Evolutionary conservation across 2,797 vertebrate genomes (phyloP).

Genomic region (Toxotes lorentzi): DNA sequence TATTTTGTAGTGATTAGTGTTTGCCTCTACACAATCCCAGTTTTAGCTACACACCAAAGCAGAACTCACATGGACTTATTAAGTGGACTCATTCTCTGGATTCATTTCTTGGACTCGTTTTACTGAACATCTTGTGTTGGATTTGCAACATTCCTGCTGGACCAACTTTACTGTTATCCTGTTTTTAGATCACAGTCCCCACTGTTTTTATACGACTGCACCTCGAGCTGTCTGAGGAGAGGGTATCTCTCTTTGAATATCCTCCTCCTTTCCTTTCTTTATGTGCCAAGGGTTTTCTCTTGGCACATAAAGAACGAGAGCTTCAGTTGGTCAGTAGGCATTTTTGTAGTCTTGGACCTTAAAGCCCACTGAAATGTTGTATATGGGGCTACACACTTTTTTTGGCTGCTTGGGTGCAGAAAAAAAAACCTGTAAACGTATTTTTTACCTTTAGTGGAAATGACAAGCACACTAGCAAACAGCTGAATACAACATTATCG

Average conservation of each 20-base stretch:
- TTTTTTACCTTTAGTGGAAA: neutral
- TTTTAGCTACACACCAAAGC: neutral
- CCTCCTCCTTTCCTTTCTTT: neutral
- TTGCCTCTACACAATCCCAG: neutral
- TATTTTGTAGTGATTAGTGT: constrained; percentile 13
- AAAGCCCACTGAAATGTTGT: neutral
- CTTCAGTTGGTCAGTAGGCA: neutral
- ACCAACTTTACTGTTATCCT: neutral
- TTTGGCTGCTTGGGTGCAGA: neutral
- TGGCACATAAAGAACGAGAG: too few species aligned
- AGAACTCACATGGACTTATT: neutral
- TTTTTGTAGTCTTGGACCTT: neutral
- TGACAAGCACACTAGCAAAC: too few species aligned
- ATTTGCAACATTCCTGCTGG: neutral
- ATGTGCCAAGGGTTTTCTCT: too few species aligned
- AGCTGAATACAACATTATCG: too few species aligned
- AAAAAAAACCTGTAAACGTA: neutral
- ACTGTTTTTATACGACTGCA: neutral
- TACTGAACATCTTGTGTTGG: constrained; percentile 20
- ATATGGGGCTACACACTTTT: neutral
- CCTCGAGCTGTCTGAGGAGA: neutral
- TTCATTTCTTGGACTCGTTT: constrained; percentile 13
- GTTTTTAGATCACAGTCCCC: neutral
- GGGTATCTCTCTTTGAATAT: neutral
- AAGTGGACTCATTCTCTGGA: constrained; percentile 1